These are phyloP conservation scores for Reticulitermes lucifugus DNA, from an alignment of 2,888 invertebrate species.

Conservation along the genomic window DNA sequence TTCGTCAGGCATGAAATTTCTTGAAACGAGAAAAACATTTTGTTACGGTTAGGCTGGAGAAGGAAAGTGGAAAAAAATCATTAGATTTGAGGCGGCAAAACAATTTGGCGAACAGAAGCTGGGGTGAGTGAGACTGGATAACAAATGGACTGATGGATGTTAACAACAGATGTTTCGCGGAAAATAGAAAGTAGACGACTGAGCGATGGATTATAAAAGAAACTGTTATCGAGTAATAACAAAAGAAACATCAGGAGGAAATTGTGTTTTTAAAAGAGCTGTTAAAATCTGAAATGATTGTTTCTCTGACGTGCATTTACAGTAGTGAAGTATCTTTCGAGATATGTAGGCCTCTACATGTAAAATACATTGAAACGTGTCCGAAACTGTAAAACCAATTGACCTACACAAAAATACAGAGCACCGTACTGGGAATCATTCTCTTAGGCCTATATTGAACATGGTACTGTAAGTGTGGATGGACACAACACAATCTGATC, in stretches of 20 bases:
- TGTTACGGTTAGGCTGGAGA: not conserved
- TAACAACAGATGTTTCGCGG: constrained; percentile 24
- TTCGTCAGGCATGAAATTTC: constrained; percentile 14
- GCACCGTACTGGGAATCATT: too few species aligned
- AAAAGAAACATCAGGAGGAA: constrained; percentile 3
- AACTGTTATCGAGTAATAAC: constrained; percentile 2
- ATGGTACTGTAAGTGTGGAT: too few species aligned
- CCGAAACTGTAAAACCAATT: too few species aligned
- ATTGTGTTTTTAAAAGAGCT: constrained; percentile 6
- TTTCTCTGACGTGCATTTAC: not conserved
- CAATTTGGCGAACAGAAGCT: constrained; percentile 8
- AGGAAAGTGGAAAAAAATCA: constrained; percentile 7
- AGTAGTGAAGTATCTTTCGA: not conserved
- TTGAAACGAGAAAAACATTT: not conserved
- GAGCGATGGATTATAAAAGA: not conserved
- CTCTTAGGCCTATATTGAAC: too few species aligned
- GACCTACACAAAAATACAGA: too few species aligned
- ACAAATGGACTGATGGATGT: constrained; percentile 28
- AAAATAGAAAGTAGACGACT: not conserved
- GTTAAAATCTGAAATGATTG: not conserved
- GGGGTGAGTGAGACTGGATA: not conserved
- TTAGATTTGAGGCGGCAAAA: constrained; percentile 19
- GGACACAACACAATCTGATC: too few species aligned
- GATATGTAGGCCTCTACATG: not conserved
- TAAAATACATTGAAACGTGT: not conserved